Conservation (phyloP, 2,797 vertebrate genomes). For the Chelon auratus region DNA sequence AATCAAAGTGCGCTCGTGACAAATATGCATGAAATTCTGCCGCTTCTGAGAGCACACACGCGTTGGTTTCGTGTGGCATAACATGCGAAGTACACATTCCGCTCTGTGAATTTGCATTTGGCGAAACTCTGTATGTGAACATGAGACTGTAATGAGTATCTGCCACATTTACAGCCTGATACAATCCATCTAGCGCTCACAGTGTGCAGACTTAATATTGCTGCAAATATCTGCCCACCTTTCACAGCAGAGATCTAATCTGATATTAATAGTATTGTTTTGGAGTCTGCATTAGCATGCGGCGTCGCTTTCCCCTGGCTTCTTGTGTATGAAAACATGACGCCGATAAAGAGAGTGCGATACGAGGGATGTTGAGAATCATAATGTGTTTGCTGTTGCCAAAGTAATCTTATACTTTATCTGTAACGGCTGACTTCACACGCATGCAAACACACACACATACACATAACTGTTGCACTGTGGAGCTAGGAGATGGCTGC, state of each 20-base stretch:
- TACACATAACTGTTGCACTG: slow-evolving; percentile 27
- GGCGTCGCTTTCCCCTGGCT: slow-evolving; percentile 34
- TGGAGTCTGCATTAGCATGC: slow-evolving; percentile 66
- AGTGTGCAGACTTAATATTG: slow-evolving; percentile 55
- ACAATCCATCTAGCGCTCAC: slow-evolving; percentile 45
- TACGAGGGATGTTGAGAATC: slow-evolving; percentile 61
- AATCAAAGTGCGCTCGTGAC: slow-evolving; percentile 10
- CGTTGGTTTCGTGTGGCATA: background rate
- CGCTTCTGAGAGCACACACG: background rate
- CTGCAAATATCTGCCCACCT: slow-evolving; percentile 47
- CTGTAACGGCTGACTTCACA: slow-evolving; percentile 40
- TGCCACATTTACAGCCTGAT: slow-evolving; percentile 53
- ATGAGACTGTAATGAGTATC: slow-evolving; percentile 9
- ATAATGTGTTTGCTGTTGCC: slow-evolving; percentile 64
- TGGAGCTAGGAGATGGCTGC: slow-evolving; percentile 48
- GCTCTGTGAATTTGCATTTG: background rate
- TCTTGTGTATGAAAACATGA: slow-evolving; percentile 63
- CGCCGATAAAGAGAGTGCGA: slow-evolving; percentile 64
- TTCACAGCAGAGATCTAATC: slow-evolving; percentile 67
- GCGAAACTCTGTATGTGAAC: slow-evolving; percentile 17
- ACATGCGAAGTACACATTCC: background rate
- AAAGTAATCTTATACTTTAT: slow-evolving; percentile 57
- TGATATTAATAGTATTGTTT: slow-evolving; percentile 73
- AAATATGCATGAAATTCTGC: background rate
- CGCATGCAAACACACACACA: background rate